phyloP scores from a whole-genome alignment of 2,113 vertebrate genomes.

The Chloroceryle aenea region DNA sequence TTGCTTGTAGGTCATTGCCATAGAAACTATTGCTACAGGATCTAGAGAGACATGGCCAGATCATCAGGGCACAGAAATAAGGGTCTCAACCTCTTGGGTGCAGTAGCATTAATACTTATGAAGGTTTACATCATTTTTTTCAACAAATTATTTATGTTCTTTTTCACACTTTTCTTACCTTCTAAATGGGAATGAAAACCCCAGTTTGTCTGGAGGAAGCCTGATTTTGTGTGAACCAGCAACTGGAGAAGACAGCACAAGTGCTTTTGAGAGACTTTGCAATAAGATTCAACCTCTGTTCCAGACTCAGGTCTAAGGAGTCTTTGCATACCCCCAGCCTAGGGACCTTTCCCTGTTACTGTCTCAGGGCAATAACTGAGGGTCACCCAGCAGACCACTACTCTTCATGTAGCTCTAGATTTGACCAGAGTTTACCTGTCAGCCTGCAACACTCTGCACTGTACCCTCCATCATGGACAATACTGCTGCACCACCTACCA shows the following conservation, averaged over 20 bases:
- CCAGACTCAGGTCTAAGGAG: background rate
- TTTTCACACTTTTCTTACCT: background rate
- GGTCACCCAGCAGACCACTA: background rate
- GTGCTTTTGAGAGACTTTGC: background rate
- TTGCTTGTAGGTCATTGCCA: constrained; percentile 71
- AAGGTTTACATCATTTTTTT: background rate
- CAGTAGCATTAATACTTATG: background rate
- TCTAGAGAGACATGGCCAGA: constrained; percentile 6
- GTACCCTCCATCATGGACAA: background rate
- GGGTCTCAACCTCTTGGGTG: background rate
- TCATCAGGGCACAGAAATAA: constrained; percentile 9
- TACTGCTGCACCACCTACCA: background rate
- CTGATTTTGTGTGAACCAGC: background rate
- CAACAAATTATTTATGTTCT: background rate
- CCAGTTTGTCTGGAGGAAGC: background rate
- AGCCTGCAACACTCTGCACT: background rate
- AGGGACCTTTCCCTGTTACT: background rate
- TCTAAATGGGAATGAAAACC: background rate
- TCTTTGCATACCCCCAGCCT: background rate
- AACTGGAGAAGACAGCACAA: background rate
- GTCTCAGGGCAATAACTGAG: background rate
- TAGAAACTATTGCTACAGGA: constrained; percentile 61
- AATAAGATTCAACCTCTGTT: background rate
- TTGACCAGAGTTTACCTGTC: background rate
- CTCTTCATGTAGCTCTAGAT: background rate